Percentiles rank a stretch among this genome's conserved stretches.
phyloP scores from a whole-genome alignment of 2,888 invertebrate species.

The Cryptophagus acutangulus region DNA sequence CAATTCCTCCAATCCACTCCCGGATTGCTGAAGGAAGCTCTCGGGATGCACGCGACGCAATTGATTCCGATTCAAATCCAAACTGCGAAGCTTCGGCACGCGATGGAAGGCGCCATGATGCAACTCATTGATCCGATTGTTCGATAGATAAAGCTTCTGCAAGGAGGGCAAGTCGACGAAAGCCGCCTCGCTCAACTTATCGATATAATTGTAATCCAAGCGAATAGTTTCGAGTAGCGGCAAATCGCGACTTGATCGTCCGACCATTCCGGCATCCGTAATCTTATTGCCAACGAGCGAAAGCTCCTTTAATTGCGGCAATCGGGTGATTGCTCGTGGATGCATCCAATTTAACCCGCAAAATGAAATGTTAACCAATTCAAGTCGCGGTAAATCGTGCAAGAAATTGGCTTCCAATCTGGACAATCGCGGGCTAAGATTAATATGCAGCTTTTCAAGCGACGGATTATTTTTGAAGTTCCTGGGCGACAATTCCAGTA shows the following conservation, averaged over 20 bases:
- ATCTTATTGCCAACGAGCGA: conserved; percentile 69
- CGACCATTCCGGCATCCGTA: conserved; percentile 75
- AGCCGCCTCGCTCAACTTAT: conserved; percentile 67
- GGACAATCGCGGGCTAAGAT: conserved; percentile 62
- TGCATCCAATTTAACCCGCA: conserved; percentile 76
- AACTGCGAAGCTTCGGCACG: conserved; percentile 64
- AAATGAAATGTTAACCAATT: conserved; percentile 67
- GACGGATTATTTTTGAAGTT: conserved; percentile 67
- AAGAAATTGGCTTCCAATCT: conserved; percentile 70
- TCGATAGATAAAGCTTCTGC: conserved; percentile 62
- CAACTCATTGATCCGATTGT: conserved; percentile 70
- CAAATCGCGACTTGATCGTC: conserved; percentile 70
- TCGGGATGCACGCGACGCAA: conserved; percentile 75
- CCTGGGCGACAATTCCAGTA: conserved; percentile 62
- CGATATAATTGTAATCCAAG: conserved; percentile 67
- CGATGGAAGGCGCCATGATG: conserved; percentile 77
- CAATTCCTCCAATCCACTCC: conserved; percentile 72
- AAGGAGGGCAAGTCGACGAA: conserved; percentile 73
- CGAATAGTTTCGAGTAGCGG: conserved; percentile 65
- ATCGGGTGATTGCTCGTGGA: conserved; percentile 65
- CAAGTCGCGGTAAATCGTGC: conserved; percentile 56
- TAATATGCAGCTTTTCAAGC: conserved; percentile 70
- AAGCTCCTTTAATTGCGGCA: conserved; percentile 67
- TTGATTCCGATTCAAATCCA: conserved; percentile 73
- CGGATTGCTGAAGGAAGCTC: conserved; percentile 70